Conservation (phyloP, 2,797 vertebrate species). For the Ceyx erithaca region DNA sequence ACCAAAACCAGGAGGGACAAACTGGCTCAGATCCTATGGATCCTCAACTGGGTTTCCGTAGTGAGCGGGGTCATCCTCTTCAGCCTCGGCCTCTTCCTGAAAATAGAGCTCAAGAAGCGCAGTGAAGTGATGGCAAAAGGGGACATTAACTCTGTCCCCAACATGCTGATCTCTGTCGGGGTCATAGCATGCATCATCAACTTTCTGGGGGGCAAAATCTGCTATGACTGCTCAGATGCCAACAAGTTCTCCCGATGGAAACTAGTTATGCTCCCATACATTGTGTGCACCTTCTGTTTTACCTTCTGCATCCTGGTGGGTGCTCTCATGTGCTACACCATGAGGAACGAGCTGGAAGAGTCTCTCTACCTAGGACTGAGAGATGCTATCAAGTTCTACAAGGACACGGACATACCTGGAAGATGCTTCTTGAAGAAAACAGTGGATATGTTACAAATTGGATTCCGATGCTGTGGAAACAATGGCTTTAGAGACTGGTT, state of each 20-base stretch:
- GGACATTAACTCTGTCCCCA: conserved; percentile 87
- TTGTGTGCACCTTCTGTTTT: conserved; percentile 90
- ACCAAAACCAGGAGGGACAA: conserved; percentile 90
- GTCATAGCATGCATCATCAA: conserved; percentile 89
- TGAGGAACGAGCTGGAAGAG: conserved; percentile 87
- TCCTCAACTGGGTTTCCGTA: conserved; percentile 93
- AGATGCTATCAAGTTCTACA: conserved; percentile 88
- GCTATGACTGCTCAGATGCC: conserved; percentile 90
- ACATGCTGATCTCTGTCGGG: conserved; percentile 90
- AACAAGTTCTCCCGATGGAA: conserved; percentile 91
- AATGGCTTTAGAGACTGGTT: conserved; percentile 91
- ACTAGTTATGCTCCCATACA: conserved; percentile 91
- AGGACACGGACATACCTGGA: conserved; percentile 92
- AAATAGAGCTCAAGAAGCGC: conserved; percentile 90
- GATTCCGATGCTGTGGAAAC: conserved; percentile 92
- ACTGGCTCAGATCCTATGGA: conserved; percentile 92
- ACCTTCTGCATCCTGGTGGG: conserved; percentile 90
- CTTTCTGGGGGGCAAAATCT: conserved; percentile 93
- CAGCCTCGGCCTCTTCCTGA: conserved; percentile 90
- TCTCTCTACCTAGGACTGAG: conserved; percentile 85
- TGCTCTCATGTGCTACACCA: conserved; percentile 91
- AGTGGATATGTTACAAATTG: conserved; percentile 89
- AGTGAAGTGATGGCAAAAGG: conserved; percentile 88
- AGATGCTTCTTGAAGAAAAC: conserved; percentile 90
- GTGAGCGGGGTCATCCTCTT: conserved; percentile 87